These are phyloP conservation scores for Drosophila falleni DNA, from an alignment of 2,888 invertebrate species.

Conservation along the genomic window DNA sequence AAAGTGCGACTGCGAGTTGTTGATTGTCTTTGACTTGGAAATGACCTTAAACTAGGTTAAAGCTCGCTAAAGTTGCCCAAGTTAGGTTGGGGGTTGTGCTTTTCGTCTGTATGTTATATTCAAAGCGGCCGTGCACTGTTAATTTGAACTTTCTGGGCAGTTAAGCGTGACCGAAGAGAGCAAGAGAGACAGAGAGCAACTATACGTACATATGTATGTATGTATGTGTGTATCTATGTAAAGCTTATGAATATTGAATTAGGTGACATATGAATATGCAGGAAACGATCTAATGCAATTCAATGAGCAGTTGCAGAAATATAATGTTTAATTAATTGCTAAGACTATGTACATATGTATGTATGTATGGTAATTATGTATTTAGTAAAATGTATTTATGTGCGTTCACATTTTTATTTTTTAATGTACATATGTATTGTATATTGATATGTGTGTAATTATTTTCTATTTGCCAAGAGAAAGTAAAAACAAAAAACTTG, in stretches of 20 bases:
- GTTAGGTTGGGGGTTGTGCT: constrained; percentile 35
- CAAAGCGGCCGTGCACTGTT: constrained; percentile 27
- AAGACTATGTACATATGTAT: constrained; percentile 1
- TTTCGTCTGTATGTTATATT: constrained; percentile 39
- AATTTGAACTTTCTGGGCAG: constrained; percentile 75
- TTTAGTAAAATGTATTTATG: not conserved
- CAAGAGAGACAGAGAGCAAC: constrained; percentile 14
- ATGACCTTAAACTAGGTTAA: constrained; percentile 85
- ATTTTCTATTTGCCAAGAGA: constrained; percentile 76
- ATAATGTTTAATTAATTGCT: constrained; percentile 35
- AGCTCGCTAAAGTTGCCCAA: constrained; percentile 75
- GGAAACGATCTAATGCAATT: constrained; percentile 43
- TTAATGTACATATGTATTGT: not conserved
- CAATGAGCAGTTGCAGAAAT: constrained; percentile 28
- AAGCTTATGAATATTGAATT: constrained; percentile 30
- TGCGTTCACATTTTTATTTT: not conserved
- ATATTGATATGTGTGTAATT: constrained; percentile 53
- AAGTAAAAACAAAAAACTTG: constrained; percentile 67
- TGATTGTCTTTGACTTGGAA: constrained; percentile 75
- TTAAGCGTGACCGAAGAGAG: constrained; percentile 55
- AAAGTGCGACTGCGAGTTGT: constrained; percentile 33
- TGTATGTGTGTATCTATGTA: not conserved
- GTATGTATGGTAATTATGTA: not conserved
- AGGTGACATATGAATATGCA: constrained; percentile 32
- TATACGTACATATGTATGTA: not conserved